Percentiles rank a stretch among this genome's conserved stretches.
Evolutionary conservation across 2,797 vertebrate genomes (phyloP).

Genomic region (Sebastiscus tertius): DNA sequence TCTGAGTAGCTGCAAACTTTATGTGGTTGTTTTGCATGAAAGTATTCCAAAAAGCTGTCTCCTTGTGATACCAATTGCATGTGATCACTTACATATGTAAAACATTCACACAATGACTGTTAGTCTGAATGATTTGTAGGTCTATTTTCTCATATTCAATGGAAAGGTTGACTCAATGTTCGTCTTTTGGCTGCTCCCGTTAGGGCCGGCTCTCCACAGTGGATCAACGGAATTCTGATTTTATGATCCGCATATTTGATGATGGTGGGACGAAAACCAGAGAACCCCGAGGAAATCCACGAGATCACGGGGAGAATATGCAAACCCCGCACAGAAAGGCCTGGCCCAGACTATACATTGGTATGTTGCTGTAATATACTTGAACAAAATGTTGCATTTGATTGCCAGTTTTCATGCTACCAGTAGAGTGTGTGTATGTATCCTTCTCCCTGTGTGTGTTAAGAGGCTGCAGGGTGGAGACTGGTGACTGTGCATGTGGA

Average conservation of each 20-base stretch:
- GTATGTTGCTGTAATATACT: background rate
- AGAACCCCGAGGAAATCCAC: background rate
- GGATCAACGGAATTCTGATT: background rate
- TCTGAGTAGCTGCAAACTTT: background rate
- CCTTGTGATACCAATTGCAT: background rate
- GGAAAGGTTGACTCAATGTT: background rate
- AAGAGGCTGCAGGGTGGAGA: constrained; percentile 15
- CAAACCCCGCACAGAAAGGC: background rate
- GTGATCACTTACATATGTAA: background rate
- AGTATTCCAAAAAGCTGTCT: background rate
- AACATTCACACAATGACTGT: background rate
- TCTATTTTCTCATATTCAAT: background rate
- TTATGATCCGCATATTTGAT: background rate
- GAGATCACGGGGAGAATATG: background rate
- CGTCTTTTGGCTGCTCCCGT: background rate
- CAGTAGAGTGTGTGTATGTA: background rate
- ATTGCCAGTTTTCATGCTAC: background rate
- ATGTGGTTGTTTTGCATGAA: background rate
- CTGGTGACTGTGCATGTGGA: constrained; percentile 50
- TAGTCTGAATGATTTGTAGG: background rate
- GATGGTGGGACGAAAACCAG: background rate
- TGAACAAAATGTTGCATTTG: background rate
- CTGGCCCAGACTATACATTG: background rate
- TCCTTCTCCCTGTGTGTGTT: background rate
- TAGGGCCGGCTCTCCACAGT: background rate